Evolutionary conservation across 2,888 invertebrate genomes (phyloP), one percentile per base, ranked within the genome.

Genomic region (Phaedon cochleariae): DNA sequence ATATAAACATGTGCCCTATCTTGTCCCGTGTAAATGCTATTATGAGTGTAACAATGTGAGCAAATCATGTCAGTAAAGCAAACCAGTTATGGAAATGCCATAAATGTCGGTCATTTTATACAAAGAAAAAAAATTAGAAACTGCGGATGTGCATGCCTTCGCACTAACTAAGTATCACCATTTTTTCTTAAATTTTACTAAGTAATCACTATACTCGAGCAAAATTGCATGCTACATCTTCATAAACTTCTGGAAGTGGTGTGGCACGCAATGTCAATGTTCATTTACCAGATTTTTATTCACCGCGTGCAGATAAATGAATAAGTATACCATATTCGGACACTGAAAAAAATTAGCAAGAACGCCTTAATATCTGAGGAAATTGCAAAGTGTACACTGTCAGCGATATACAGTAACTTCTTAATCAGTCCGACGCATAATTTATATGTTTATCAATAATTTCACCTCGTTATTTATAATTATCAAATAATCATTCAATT

Each of bases 401-500:
- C 55, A 55, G 41, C 41, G 41, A 57, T 41, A 57, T 41, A 41
- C n/a, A 1, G n/a, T 45, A 26, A 57, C 57, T 45, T 26, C 57
- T 45, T 17, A 57, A 46, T 57, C 29, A 21, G 20, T 26, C 10
- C 12, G 12, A 41, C 22, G 21, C 37, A 37, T 52, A 10, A 37
- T 20, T 22, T 55, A 21, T 29, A 46, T 41, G n/a, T 45, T 15
- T 57, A 21, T 22, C 17, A 45, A 45, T 41, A 45, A 57, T 57
- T 22, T 17, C 37, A 6, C 37, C 9, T 29, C 37, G 5, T 45
- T 57, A 45, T 22, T 45, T 12, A 45, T 57, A 45, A 57, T 57
- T 45, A 57, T 46, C 12, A 17, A 45, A 18, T 46, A 10, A 22
- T 57, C 26, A 45, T 45, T 45, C 26, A 7, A 5, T 57, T 45